These are phyloP conservation scores for Salvelinus namaycush DNA, from an alignment of 2,113 vertebrate genomes.

Conservation along the genomic window DNA sequence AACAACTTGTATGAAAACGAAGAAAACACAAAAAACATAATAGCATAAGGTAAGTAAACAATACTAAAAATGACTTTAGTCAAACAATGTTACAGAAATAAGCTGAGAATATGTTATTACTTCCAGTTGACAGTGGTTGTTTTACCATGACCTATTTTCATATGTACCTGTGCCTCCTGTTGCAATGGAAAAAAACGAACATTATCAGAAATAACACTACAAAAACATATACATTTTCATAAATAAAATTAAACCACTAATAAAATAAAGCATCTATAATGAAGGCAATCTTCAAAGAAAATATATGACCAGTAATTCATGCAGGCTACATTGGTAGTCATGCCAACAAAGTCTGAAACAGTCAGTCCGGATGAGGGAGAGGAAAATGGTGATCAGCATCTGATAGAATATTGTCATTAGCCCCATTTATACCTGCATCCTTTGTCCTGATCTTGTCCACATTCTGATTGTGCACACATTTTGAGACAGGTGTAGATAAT, in stretches of 20 bases:
- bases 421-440: no score
- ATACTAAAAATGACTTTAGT: slow-evolving; percentile 19
- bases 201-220: slow-evolving; percentile 31
- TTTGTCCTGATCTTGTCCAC: no score
- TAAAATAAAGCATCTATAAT: slow-evolving; percentile 44
- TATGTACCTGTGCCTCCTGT: slow-evolving; percentile 3
- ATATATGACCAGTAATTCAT: slow-evolving; percentile 42
- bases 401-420: background rate
- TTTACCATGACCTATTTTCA: background rate
- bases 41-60: slow-evolving; percentile 27
- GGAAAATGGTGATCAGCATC: slow-evolving; percentile 8
- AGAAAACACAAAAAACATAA: slow-evolving; percentile 30
- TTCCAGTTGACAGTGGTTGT: slow-evolving; percentile 69
- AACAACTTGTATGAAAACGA: slow-evolving; percentile 49
- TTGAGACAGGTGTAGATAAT: no score
- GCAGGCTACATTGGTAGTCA: slow-evolving; percentile 40
- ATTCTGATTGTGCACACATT: no score
- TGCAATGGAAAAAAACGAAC: slow-evolving; percentile 17
- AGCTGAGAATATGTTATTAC: slow-evolving; percentile 43
- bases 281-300: slow-evolving; percentile 13
- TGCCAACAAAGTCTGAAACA: background rate
- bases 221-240: slow-evolving; percentile 53
- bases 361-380: background rate
- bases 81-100: slow-evolving; percentile 28
- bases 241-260: slow-evolving; percentile 54